A percentile compares a stretch with the other conserved stretches of the same genome.
Conservation (phyloP, 1,140 invertebrate species). For the Drosophila yakuba region DNA sequence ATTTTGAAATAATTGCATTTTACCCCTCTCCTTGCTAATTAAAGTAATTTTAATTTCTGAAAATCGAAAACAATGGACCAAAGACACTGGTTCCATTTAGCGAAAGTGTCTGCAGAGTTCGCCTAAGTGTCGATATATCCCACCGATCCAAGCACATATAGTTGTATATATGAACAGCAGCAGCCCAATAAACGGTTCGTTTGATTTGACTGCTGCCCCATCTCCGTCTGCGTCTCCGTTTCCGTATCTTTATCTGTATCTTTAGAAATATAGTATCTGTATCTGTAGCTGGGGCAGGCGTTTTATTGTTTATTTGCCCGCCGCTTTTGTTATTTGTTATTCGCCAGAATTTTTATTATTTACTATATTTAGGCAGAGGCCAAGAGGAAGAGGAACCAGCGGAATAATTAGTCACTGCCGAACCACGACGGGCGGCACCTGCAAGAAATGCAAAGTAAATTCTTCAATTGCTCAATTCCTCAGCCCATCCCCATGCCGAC, state of each 20-base stretch:
- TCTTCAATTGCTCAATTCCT: constrained; percentile 48
- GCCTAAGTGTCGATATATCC: background rate
- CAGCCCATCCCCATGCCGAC: constrained; percentile 8
- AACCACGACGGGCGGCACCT: constrained; percentile 26
- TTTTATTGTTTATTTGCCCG: constrained; percentile 56
- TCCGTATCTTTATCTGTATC: constrained; percentile 1
- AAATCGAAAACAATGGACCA: background rate
- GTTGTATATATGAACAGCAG: background rate
- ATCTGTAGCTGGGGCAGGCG: constrained; percentile 21
- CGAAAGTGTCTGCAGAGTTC: constrained; percentile 15
- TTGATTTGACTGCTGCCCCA: constrained; percentile 11
- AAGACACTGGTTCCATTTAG: background rate
- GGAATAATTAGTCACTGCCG: constrained; percentile 48
- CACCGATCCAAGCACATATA: background rate
- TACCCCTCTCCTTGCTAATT: too few species aligned
- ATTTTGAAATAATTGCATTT: too few species aligned
- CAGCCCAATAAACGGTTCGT: constrained; percentile 20
- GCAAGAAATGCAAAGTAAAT: constrained; percentile 50
- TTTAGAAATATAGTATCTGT: constrained; percentile 11
- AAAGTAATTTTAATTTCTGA: too few species aligned
- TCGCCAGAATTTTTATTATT: constrained; percentile 54
- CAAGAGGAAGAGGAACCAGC: constrained; percentile 12
- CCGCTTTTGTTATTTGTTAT: constrained; percentile 12
- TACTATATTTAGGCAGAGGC: constrained; percentile 66
- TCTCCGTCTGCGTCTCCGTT: background rate